Evolutionary conservation across 92 coral and sea anemone species (phyloP), one percentile per base, ranked within the genome.

Genomic region (Heteractis magnifica): DNA sequence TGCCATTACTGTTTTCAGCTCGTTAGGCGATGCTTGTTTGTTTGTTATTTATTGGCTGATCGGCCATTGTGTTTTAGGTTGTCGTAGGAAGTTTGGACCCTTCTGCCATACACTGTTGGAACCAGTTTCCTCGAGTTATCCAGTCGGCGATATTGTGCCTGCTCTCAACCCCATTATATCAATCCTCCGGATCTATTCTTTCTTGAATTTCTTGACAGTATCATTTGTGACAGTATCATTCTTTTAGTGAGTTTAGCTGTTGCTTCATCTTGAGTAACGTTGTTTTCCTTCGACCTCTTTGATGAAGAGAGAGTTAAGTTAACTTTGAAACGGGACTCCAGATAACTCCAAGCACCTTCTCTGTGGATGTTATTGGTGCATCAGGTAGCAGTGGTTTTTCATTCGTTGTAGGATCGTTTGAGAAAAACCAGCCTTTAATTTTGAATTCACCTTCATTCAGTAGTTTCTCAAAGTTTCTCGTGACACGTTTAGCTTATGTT

Each of bases 111-210:
- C 16, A 23, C 94, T 91, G 86, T 79, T 77, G 18, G 20, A 49
- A 21, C 76, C 60, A 20, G 85, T 82, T 91, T 9, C 94, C 94
- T 14, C 94, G 82, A 56, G 94, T 91, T 15, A 87, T 77, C 87
- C 88, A 88, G 71, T 88, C 94, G 15, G 90, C 92, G 15, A 91
- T 82, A 77, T 88, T 91, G 50, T 77, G 70, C 59, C 88, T 53
- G 52, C 88, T 77, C 62, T 85, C 82, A 13, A 72, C 49, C 94
- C 94, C 18, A n/a, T n/a, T 88, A 56, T 91, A 85, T 91, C 94
- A 88, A 56, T 91, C 88, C 4, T 52, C 71, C 16, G 78, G 76
- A 55, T 83, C 76, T n/a, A 91, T n/a, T n/a, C n/a, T n/a, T n/a
- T n/a, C 89, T 58, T 91, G 86, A 49, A 91, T 91, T 68, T 91